Percentiles rank a stretch among this genome's conserved stretches.
Conservation (phyloP, 1,140 invertebrate genomes). For the Acyrthosiphon pisum region DNA sequence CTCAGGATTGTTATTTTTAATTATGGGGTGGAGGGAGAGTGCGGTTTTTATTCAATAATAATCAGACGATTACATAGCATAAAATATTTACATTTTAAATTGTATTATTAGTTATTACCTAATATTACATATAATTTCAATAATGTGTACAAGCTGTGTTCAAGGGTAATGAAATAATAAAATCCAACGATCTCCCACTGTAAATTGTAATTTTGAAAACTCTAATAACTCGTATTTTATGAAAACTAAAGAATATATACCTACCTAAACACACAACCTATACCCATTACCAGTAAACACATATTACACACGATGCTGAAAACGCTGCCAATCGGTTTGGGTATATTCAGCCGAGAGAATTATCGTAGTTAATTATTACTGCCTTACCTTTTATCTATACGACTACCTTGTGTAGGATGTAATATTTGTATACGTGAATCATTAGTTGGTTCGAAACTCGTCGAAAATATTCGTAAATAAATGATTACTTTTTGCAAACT, state of each 20-base stretch:
- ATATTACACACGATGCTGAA: not conserved
- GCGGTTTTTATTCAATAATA: too few species aligned
- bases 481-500: not conserved
- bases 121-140: too few species aligned
- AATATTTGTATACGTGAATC: not conserved
- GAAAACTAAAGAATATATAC: not conserved
- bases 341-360: not conserved
- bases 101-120: too few species aligned
- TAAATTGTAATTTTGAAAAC: not conserved
- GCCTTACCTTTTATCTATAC: not conserved
- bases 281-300: not conserved
- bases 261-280: not conserved
- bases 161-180: not conserved
- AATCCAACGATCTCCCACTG: not conserved
- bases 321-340: not conserved
- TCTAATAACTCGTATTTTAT: not conserved
- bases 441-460: not conserved
- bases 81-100: too few species aligned
- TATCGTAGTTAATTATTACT: constrained; percentile 1
- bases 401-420: not conserved
- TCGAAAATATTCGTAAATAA: constrained; percentile 1
- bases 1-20: too few species aligned
- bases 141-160: not conserved
- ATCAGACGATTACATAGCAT: too few species aligned
- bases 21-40: too few species aligned